Conservation (phyloP, 2,113 vertebrate species). For the Cololabis saira region DNA sequence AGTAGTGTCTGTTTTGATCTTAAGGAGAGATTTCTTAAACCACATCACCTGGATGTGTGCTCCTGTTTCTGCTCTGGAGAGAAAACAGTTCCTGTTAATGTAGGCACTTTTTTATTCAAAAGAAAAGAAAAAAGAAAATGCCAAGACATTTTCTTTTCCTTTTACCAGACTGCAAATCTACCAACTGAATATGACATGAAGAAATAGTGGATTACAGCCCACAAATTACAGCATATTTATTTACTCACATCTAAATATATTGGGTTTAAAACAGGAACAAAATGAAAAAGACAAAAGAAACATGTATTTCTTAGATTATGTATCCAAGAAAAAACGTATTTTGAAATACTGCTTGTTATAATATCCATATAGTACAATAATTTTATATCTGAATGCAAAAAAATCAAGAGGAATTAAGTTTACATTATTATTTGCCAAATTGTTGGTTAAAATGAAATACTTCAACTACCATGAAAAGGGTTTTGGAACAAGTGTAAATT, state of each 20-base stretch:
- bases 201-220: conserved; percentile 21
- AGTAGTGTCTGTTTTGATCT: neutral
- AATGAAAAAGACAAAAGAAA: neutral
- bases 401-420: no score
- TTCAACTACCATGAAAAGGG: no score
- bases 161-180: conserved; percentile 33
- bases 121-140: conserved; percentile 3
- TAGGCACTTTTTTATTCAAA: conserved; percentile 11
- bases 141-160: conserved; percentile 27
- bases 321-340: neutral
- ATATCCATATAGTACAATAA: no score
- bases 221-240: conserved; percentile 1
- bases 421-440: no score
- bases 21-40: conserved; percentile 5
- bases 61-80: conserved; percentile 21
- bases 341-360: no score
- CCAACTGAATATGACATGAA: conserved; percentile 6
- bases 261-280: neutral
- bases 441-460: no score
- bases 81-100: neutral
- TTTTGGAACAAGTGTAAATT: no score
- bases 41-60: conserved; percentile 2
- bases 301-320: neutral
- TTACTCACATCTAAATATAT: neutral
- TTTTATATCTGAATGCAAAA: no score